Evolutionary conservation across 1,140 invertebrate genomes (phyloP).

Genomic region (Conopomorpha cramerella): DNA sequence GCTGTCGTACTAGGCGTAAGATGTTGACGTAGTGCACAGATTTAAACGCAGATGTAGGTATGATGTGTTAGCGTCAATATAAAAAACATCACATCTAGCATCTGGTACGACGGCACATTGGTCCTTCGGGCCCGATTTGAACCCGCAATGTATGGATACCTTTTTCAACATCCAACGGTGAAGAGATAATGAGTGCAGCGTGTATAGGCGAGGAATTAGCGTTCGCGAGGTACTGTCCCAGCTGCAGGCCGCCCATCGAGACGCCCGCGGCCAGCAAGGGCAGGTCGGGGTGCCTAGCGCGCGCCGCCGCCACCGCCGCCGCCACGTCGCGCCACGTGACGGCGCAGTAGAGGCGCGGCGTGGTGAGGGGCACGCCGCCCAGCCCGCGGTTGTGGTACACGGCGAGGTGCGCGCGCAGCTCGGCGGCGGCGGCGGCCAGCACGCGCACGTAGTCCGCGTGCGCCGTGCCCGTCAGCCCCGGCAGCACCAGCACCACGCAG

Average conservation of each 20-base stretch:
- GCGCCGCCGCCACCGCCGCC: slow-evolving; percentile 76
- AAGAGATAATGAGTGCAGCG: slow-evolving; percentile 80
- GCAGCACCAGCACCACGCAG: slow-evolving; percentile 79
- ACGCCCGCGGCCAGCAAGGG: slow-evolving; percentile 79
- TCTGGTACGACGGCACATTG: no score
- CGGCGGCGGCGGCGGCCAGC: slow-evolving; percentile 69
- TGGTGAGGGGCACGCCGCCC: slow-evolving; percentile 77
- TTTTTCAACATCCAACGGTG: slow-evolving; percentile 79
- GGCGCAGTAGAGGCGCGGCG: slow-evolving; percentile 83
- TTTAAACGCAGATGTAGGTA: no score
- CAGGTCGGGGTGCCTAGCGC: slow-evolving; percentile 62
- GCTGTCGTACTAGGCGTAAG: no score
- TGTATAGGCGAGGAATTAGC: slow-evolving; percentile 64
- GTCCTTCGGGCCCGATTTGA: no score
- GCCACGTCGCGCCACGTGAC: slow-evolving; percentile 80
- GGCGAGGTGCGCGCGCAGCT: slow-evolving; percentile 70
- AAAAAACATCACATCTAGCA: no score
- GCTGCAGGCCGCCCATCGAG: slow-evolving; percentile 76
- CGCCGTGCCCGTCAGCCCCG: slow-evolving; percentile 78
- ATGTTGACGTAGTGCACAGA: no score
- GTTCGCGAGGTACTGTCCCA: slow-evolving; percentile 77
- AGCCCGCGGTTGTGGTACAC: slow-evolving; percentile 84
- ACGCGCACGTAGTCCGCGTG: slow-evolving; percentile 84
- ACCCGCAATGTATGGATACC: slow-evolving; percentile 13
- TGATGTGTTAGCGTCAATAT: no score